phyloP scores from a whole-genome alignment of 1,140 invertebrate species.

The Pogonognathellus flavescens region DNA sequence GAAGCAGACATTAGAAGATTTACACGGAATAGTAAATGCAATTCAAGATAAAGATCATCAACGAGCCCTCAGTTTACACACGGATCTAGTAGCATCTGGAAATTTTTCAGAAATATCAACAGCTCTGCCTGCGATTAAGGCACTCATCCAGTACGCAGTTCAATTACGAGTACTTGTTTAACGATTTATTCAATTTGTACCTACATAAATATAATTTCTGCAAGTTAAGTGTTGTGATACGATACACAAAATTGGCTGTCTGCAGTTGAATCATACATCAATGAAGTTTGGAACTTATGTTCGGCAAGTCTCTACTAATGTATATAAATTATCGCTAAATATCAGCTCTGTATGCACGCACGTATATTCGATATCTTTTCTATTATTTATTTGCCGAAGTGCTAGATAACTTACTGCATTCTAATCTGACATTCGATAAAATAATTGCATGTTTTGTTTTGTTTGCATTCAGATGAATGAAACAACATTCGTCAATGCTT shows the following conservation, averaged over 20 bases:
- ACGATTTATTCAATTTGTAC: neutral
- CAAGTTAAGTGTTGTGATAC: constrained; percentile 41
- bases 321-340: constrained; percentile 35
- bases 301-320: constrained; percentile 25
- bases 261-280: constrained; percentile 9
- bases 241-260: constrained; percentile 2
- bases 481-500: constrained; percentile 27
- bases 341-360: constrained; percentile 24
- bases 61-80: constrained; percentile 34
- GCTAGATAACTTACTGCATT: constrained; percentile 19
- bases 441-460: constrained; percentile 27
- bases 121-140: constrained; percentile 36
- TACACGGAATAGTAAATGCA: constrained; percentile 24
- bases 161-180: constrained; percentile 35
- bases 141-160: constrained; percentile 35
- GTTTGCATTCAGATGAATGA: constrained; percentile 5
- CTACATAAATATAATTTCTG: neutral
- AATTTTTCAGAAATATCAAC: constrained; percentile 40
- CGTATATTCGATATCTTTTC: constrained; percentile 7
- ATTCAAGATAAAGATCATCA: constrained; percentile 28
- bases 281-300: neutral
- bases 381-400: constrained; percentile 19
- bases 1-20: constrained; percentile 27
- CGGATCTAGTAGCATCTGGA: constrained; percentile 41
- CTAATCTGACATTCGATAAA: constrained; percentile 29